phyloP scores from a whole-genome alignment of 2,888 invertebrate genomes.

The Chromoteleia sp. region DNA sequence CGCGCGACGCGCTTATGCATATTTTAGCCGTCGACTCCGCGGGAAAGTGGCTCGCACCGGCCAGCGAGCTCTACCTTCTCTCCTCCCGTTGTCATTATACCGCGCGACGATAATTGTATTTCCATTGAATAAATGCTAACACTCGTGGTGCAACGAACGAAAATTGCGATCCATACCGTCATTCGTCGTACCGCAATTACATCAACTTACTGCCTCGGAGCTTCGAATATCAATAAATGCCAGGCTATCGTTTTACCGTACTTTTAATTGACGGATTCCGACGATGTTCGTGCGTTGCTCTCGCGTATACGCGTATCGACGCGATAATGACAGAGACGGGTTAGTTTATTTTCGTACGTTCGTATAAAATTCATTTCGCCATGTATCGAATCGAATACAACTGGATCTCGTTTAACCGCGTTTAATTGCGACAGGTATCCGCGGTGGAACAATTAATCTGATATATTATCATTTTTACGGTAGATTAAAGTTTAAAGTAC shows the following conservation, averaged over 20 bases:
- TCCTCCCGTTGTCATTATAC: conserved; percentile 1
- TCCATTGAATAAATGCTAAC: conserved; percentile 35
- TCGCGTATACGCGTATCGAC: background rate
- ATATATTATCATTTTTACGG: background rate
- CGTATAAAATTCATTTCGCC: conserved; percentile 13
- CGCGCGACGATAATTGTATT: conserved; percentile 29
- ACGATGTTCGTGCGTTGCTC: conserved; percentile 23
- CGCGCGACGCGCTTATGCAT: conserved; percentile 25
- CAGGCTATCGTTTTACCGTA: conserved; percentile 25
- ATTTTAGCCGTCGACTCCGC: conserved; percentile 4
- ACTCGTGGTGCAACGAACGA: conserved; percentile 25
- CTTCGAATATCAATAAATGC: conserved; percentile 28
- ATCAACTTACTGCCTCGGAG: background rate
- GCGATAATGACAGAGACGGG: conserved; percentile 17
- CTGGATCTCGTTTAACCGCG: background rate
- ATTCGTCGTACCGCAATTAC: conserved; percentile 21
- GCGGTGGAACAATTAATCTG: background rate
- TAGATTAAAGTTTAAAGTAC: background rate
- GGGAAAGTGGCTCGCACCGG: conserved; percentile 8
- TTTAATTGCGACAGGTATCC: background rate
- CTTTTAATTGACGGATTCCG: conserved; percentile 30
- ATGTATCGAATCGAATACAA: background rate
- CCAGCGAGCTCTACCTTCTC: background rate
- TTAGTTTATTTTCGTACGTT: conserved; percentile 16
- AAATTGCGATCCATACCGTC: conserved; percentile 8